Conservation (phyloP, 2,113 vertebrate genomes). For the Laterallus jamaicensis region DNA sequence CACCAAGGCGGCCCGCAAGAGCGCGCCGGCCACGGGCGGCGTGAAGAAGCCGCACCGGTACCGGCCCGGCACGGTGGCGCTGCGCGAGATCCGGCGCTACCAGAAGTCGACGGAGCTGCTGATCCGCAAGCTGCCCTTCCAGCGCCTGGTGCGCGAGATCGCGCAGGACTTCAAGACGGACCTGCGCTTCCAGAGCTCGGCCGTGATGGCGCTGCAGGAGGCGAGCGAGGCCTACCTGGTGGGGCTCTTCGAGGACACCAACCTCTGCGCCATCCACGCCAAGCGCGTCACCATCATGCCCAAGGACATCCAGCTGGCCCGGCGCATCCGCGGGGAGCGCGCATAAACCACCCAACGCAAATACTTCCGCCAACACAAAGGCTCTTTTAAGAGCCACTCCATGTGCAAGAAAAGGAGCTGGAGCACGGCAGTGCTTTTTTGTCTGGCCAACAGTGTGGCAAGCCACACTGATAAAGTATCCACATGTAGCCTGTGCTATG, state of each 20-base stretch:
- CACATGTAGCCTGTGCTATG: no score
- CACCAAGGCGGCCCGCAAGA: constrained; percentile 53
- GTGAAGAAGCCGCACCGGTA: constrained; percentile 57
- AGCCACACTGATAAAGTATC: no score
- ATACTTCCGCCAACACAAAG: constrained; percentile 6
- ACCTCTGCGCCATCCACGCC: constrained; percentile 83
- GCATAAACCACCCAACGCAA: background rate
- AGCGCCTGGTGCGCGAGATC: constrained; percentile 74
- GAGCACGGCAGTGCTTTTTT: no score
- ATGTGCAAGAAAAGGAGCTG: no score
- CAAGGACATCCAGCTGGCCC: constrained; percentile 88
- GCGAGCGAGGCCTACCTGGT: constrained; percentile 72
- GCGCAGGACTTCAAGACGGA: constrained; percentile 74
- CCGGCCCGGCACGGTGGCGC: constrained; percentile 59
- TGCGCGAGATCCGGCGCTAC: constrained; percentile 77
- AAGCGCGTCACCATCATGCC: constrained; percentile 83
- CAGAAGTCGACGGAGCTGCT: constrained; percentile 83
- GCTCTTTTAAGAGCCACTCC: constrained; percentile 74
- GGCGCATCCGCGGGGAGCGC: constrained; percentile 88
- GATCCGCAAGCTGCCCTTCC: constrained; percentile 84
- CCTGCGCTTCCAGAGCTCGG: constrained; percentile 73
- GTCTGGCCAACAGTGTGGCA: no score
- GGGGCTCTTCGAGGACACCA: constrained; percentile 84
- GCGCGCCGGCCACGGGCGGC: constrained; percentile 39
- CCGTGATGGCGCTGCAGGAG: constrained; percentile 75